phyloP scores from a whole-genome alignment of 2,113 vertebrate genomes.

The Thoracochromis brauschi region DNA sequence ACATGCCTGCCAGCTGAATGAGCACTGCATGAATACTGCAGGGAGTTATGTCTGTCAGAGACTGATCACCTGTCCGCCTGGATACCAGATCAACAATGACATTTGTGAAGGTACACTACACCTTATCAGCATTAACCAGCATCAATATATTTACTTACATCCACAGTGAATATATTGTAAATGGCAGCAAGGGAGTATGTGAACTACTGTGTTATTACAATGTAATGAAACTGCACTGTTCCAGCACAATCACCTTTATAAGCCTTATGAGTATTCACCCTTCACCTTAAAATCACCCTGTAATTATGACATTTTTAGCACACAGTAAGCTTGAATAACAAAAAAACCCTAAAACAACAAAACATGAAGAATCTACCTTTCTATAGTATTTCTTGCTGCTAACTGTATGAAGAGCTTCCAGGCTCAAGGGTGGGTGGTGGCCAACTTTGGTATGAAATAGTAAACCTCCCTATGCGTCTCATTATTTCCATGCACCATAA shows the following conservation, averaged over 20 bases:
- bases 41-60: conserved; percentile 82
- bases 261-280: background rate
- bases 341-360: accelerated
- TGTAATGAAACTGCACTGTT: conserved; percentile 22
- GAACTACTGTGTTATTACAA: background rate
- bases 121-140: background rate
- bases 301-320: background rate
- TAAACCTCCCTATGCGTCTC: conserved; percentile 21
- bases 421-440: background rate
- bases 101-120: conserved; percentile 76
- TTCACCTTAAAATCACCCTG: background rate
- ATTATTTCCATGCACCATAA: conserved; percentile 51
- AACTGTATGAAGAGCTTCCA: background rate
- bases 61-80: conserved; percentile 75
- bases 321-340: background rate
- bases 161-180: background rate
- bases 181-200: background rate
- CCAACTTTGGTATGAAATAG: background rate
- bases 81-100: conserved; percentile 69
- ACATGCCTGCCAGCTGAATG: conserved; percentile 74
- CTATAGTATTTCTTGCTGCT: background rate
- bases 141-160: background rate
- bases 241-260: background rate
- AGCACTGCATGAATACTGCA: conserved; percentile 81
- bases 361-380: background rate